Percentiles rank a stretch among this genome's conserved stretches.
phyloP scores from a whole-genome alignment of 2,113 vertebrate species.

The Girardinichthys multiradiatus region DNA sequence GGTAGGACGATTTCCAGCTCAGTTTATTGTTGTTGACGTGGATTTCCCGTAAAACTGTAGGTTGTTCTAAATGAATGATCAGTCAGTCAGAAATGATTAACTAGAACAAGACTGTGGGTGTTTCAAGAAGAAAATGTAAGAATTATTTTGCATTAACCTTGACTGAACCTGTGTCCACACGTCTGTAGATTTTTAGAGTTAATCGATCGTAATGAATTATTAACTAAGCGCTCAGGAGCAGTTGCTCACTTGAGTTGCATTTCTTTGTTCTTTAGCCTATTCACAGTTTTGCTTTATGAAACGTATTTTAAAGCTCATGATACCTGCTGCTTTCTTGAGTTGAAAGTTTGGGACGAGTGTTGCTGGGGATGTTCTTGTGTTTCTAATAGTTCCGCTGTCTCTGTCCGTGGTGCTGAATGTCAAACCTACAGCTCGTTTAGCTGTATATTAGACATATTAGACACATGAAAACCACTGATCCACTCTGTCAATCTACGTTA shows the following conservation, averaged over 20 bases:
- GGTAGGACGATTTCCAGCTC: constrained; percentile 54
- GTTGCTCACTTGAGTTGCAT: neutral
- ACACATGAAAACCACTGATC: neutral
- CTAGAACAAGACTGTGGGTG: neutral
- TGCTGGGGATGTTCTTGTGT: neutral
- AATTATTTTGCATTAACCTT: neutral
- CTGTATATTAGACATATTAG: no score
- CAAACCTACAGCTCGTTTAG: constrained; percentile 1
- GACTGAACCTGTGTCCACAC: neutral
- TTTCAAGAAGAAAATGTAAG: neutral
- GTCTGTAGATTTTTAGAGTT: constrained; percentile 11
- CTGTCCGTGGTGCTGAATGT: constrained; percentile 71
- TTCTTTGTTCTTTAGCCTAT: constrained; percentile 25
- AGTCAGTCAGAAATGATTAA: neutral
- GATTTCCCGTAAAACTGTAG: neutral
- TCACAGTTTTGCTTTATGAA: constrained; percentile 28
- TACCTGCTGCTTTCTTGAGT: neutral
- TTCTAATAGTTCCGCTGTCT: constrained; percentile 29
- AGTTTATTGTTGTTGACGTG: neutral
- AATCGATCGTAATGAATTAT: constrained; percentile 3
- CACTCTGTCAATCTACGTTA: neutral
- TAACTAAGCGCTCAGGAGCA: constrained; percentile 4
- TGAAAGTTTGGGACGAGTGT: neutral
- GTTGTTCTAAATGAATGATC: neutral
- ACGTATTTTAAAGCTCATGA: neutral